Percentiles rank a stretch among this genome's conserved stretches.
Evolutionary conservation across 2,113 vertebrate species (phyloP).

Genomic region (Collichthys lucidus): DNA sequence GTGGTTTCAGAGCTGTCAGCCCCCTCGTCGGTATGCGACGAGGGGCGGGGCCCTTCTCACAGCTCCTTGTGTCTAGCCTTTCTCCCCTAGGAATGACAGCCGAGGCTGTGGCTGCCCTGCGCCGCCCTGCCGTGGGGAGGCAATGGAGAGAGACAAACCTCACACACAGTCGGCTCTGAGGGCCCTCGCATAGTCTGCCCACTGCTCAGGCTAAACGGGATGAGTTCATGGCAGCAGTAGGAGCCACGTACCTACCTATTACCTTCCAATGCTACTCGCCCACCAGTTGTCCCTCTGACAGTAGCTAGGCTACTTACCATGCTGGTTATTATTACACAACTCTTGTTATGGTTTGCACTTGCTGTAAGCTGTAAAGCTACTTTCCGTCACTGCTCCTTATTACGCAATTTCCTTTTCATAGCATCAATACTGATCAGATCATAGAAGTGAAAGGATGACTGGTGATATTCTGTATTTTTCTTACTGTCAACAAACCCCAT

Average conservation of each 20-base stretch:
- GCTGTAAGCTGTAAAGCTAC: conserved; percentile 29
- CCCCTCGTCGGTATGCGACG: conserved; percentile 59
- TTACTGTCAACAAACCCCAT: neutral
- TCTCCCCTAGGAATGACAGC: conserved; percentile 82
- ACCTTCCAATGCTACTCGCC: conserved; percentile 57
- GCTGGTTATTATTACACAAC: conserved; percentile 12
- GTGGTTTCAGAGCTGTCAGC: conserved; percentile 64
- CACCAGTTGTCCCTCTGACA: conserved; percentile 34
- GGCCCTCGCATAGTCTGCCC: conserved; percentile 72
- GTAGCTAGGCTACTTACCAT: conserved; percentile 37
- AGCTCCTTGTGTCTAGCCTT: conserved; percentile 85
- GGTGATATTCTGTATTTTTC: conserved; percentile 6
- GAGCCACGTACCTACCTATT: conserved; percentile 56
- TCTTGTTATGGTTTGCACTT: conserved; percentile 35
- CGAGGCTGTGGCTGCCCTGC: conserved; percentile 75
- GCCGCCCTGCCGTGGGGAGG: conserved; percentile 70
- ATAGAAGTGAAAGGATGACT: neutral
- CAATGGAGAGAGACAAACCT: conserved; percentile 77
- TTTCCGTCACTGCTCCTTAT: conserved; percentile 18
- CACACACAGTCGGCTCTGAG: conserved; percentile 72
- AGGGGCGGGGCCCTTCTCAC: conserved; percentile 79
- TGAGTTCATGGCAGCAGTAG: conserved; percentile 76
- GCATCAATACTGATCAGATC: neutral
- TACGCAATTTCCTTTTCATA: neutral
- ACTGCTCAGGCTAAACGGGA: conserved; percentile 75